Percentiles rank a stretch among this genome's conserved stretches.
Conservation (phyloP, 2,797 vertebrate genomes). For the Schizopygopsis malacanthus region DNA sequence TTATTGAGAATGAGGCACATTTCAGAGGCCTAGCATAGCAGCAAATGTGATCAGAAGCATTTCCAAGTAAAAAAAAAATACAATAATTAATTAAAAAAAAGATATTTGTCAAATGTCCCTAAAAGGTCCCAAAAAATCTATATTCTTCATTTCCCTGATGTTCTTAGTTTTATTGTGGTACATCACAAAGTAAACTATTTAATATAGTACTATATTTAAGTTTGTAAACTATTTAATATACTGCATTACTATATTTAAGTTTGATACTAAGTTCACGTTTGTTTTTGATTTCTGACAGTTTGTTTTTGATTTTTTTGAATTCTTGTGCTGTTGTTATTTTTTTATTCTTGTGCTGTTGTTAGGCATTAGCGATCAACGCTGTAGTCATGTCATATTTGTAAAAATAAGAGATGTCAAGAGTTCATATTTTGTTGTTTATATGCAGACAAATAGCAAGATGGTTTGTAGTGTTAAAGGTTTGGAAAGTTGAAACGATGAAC, state of each 20-base stretch:
- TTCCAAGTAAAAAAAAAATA: not conserved
- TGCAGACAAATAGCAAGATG: not conserved
- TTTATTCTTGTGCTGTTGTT: constrained; percentile 25
- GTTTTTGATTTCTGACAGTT: constrained; percentile 21
- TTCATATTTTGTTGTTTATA: constrained; percentile 39
- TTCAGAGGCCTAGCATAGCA: not conserved
- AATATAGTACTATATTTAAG: constrained; percentile 58
- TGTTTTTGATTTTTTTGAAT: constrained; percentile 12
- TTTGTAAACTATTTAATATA: constrained; percentile 55
- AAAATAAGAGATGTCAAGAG: constrained; percentile 36
- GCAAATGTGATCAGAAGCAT: not conserved
- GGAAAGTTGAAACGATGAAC: constrained; percentile 28
- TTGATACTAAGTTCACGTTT: constrained; percentile 36
- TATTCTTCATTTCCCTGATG: constrained; percentile 35
- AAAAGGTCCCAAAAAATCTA: not conserved
- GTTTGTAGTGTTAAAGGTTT: constrained; percentile 23
- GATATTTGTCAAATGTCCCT: not conserved
- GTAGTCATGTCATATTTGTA: constrained; percentile 58
- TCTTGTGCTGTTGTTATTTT: constrained; percentile 28
- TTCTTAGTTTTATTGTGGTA: constrained; percentile 41
- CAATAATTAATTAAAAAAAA: not conserved
- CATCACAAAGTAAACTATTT: constrained; percentile 50
- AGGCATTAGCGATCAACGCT: constrained; percentile 51
- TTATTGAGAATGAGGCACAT: not conserved
- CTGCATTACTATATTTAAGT: constrained; percentile 34